These are phyloP conservation scores for Gallinago solitaria DNA, from an alignment of 2,797 vertebrate genomes.

Conservation along the genomic window DNA sequence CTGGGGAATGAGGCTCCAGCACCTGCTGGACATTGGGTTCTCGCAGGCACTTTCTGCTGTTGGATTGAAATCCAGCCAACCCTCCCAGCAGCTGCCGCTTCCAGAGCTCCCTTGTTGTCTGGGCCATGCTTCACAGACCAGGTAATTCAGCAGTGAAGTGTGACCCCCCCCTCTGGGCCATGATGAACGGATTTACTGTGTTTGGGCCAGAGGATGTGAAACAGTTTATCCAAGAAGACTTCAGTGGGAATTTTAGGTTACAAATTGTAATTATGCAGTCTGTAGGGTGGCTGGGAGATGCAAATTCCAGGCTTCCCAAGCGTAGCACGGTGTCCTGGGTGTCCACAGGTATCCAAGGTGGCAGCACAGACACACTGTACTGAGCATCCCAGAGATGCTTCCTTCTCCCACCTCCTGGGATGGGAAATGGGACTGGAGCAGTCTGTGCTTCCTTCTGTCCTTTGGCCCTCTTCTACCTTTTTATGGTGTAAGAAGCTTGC, in stretches of 20 bases:
- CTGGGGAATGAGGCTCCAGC: background rate
- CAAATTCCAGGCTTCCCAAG: background rate
- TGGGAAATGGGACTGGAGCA: fast-evolving
- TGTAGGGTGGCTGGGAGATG: background rate
- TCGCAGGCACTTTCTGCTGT: background rate
- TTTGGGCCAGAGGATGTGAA: background rate
- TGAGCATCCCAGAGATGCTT: fast-evolving
- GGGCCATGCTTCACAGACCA: fast-evolving
- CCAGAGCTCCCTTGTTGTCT: background rate
- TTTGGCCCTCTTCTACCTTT: background rate
- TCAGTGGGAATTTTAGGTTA: background rate
- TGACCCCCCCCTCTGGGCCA: background rate
- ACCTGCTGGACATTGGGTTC: background rate
- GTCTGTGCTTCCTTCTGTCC: background rate
- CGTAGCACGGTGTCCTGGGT: fast-evolving
- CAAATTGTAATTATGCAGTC: background rate
- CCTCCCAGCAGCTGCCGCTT: background rate
- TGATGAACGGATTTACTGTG: fast-evolving
- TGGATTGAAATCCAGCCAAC: background rate
- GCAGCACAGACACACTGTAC: fast-evolving
- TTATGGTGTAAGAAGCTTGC: background rate
- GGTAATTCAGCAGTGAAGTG: background rate
- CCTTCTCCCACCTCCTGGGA: background rate
- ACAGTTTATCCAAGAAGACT: background rate
- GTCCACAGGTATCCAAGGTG: fast-evolving